Evolutionary conservation across 2,113 vertebrate species (phyloP), one percentile per base, ranked within the genome.

Genomic region (Labeo rohita): DNA sequence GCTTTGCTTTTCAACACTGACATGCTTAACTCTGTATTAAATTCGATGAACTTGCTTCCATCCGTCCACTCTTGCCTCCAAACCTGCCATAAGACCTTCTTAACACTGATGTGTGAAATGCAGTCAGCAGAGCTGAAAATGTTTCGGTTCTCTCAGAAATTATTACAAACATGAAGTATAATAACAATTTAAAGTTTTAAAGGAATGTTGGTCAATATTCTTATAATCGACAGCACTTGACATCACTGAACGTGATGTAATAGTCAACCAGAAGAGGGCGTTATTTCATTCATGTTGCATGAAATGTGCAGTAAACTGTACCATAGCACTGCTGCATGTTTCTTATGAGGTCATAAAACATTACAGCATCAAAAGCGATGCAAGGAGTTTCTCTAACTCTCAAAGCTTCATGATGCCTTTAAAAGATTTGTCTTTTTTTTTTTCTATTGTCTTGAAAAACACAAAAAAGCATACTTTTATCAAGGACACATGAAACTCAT

Each of bases 391-490:
- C n/a, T 28, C 85, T 54, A 52, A 10, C 28, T 28, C 28, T n/a
- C n/a, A n/a, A n/a, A 61, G 80, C 54, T 13, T 6, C 0, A 70
- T 52, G 34, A 47, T 59, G 76, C 81, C 63, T 56, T 94, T 89
- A 95, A 85, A 96, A 95, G 90, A 95, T 96, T 63, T 95, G 95
- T 34, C 95, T 91, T 96, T 96, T 59, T 95, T n/a, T 28, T n/a
- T n/a, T n/a, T n/a, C 95, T 94, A 96, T 95, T 28, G 95, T 96
- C 90, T 95, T 96, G 90, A 72, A 80, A 84, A 61, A 84, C 63
- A 89, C 56, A 50, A 10, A 18, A 61, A 54, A 9, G 2, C 28
- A 28, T 34, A 8, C 28, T 28, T 28, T 28, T 28, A 28, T 28
- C 28, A 28, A 28, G 1, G 28, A 28, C 28, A 28, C 1, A 28